Evolutionary conservation across 2,113 vertebrate species (phyloP).

Genomic region (Saguinus imperator): DNA sequence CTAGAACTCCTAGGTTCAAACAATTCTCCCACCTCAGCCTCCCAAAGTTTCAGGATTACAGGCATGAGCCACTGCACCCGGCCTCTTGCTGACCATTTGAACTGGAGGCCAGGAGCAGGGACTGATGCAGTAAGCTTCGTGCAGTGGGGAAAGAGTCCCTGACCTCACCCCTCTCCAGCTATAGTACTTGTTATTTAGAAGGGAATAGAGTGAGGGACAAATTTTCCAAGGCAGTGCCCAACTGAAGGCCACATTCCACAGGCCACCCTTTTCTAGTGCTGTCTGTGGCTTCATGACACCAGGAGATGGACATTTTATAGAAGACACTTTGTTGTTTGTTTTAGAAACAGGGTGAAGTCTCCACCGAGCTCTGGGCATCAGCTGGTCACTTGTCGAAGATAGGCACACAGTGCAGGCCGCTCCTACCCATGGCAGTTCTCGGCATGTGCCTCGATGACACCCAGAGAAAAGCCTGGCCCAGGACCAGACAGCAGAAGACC

Average conservation of each 20-base stretch:
- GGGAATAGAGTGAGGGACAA: too few species aligned
- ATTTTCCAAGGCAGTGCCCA: too few species aligned
- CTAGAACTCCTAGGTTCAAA: too few species aligned
- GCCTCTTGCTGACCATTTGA: not conserved
- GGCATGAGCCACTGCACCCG: fast-evolving
- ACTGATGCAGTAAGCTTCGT: not conserved
- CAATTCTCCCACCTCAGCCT: too few species aligned
- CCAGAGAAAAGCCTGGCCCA: not conserved
- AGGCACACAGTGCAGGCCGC: not conserved
- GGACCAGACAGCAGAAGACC: not conserved
- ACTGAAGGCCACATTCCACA: not conserved
- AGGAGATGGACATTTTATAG: not conserved
- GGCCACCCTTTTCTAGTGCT: not conserved
- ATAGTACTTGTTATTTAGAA: not conserved
- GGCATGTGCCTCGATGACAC: not conserved
- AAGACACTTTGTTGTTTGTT: not conserved
- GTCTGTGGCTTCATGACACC: not conserved
- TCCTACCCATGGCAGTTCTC: not conserved
- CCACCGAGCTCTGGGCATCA: not conserved
- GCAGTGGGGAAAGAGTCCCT: not conserved
- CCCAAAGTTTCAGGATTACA: too few species aligned
- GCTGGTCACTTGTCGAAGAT: not conserved
- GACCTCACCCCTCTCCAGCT: not conserved
- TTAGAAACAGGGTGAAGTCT: not conserved
- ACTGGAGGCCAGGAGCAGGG: too few species aligned